phyloP scores from a whole-genome alignment of 2,113 vertebrate genomes.

The Otis tarda region DNA sequence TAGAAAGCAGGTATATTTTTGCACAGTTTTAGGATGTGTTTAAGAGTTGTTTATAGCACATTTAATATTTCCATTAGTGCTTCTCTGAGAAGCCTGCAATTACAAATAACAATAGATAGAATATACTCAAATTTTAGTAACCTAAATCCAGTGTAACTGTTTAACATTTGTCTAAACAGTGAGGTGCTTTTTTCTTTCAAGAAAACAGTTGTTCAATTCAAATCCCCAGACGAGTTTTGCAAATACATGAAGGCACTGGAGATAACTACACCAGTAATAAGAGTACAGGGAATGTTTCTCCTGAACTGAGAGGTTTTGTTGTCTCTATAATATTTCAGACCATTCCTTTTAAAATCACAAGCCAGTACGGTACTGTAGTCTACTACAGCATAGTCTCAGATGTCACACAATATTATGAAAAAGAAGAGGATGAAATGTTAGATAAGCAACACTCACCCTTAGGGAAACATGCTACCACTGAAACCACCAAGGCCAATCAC shows the following conservation, averaged over 20 bases:
- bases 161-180: background rate
- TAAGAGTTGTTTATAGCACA: conserved; percentile 25
- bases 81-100: conserved; percentile 45
- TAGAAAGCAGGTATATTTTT: background rate
- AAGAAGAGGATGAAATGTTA: background rate
- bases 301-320: background rate
- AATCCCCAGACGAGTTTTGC: background rate
- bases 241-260: background rate
- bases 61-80: conserved; percentile 3
- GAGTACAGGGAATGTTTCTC: background rate
- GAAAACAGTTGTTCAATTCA: background rate
- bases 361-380: background rate
- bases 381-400: background rate
- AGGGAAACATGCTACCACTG: background rate
- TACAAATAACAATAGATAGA: background rate
- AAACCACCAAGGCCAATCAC: background rate
- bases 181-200: background rate
- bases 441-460: background rate
- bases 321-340: background rate
- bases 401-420: background rate
- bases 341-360: background rate
- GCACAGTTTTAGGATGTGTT: background rate
- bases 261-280: background rate
- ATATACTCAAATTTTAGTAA: background rate
- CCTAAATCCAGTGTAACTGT: background rate